Evolutionary conservation across 2,797 vertebrate genomes (phyloP), one percentile per base, ranked within the genome.

Genomic region (Myiotriccus ornatus): DNA sequence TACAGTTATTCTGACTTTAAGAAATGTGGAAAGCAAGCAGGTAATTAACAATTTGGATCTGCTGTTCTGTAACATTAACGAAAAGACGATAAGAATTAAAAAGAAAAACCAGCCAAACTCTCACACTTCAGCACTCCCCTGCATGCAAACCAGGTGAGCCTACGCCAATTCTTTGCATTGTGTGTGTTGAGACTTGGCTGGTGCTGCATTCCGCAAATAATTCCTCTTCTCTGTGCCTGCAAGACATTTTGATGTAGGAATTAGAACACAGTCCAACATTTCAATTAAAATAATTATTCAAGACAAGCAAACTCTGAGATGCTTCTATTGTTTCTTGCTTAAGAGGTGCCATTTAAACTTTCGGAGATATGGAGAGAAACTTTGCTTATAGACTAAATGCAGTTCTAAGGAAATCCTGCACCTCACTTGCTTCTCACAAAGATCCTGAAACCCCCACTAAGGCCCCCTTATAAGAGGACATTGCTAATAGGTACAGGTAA

Each of bases 131-230:
- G 55, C 30, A 49, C 37, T 75, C 55, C 46, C 77, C 62, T 67
- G 46, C 59, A 87, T 0, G 14, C 86, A 96, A 93, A 94, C 46
- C 30, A 83, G 92, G 95, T 96, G 89, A 96, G 85, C 46, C 85
- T 59, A 80, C 0, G 19, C 92, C 95, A 94, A 17, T 20, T 52
- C 83, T 65, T 88, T 32, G 23, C 63, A 87, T 52, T 0, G 0
- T 95, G 83, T 97, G 41, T 97, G 96, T 94, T 97, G 89, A 96
- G 96, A 96, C 97, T 96, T 97, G 97, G 97, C 55, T 91, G 78
- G 90, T 82, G 62, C 43, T 76, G 47, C 95, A 97, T 97, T 97
- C 97, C 89, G 82, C 65, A 73, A 89, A 91, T 93, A 96, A 96
- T 92, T 97, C 65, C 79, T 87, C 35, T 5, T 84, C 83, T 87